phyloP scores from a whole-genome alignment of 1,140 invertebrate genomes.

The Tetragonula clypearis region DNA sequence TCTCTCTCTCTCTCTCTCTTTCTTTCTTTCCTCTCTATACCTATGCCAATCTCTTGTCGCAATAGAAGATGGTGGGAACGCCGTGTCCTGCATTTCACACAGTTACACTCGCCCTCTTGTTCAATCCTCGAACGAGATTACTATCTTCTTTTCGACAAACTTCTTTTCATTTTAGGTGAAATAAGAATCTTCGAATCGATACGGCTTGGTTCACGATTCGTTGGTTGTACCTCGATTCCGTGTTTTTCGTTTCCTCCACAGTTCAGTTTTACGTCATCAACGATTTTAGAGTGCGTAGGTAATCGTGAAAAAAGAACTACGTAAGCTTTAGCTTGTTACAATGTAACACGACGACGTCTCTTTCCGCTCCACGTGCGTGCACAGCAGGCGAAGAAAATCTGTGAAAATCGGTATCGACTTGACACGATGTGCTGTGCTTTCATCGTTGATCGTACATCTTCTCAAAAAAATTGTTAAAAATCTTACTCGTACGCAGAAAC shows the following conservation, averaged over 20 bases:
- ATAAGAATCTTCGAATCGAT: neutral
- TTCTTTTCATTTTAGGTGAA: neutral
- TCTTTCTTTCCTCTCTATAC: neutral
- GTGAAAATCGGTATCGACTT: neutral
- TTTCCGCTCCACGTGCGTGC: neutral
- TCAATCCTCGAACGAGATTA: neutral
- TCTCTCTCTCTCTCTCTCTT: too few relatives aligned
- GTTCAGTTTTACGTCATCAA: slow-evolving; percentile 45
- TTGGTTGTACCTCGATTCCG: neutral
- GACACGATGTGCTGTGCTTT: too few relatives aligned
- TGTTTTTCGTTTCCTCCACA: neutral
- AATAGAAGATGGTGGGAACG: slow-evolving; percentile 63
- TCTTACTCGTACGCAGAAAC: too few relatives aligned
- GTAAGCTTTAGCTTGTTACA: neutral
- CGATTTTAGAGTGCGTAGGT: slow-evolving; percentile 39
- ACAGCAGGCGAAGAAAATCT: neutral
- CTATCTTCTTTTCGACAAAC: neutral
- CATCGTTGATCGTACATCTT: too few relatives aligned
- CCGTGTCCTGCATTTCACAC: slow-evolving; percentile 56
- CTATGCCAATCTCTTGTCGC: slow-evolving; percentile 13
- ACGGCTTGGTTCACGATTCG: neutral
- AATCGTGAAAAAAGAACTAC: neutral
- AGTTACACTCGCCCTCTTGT: neutral
- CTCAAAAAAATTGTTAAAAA: too few relatives aligned
- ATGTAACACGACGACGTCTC: neutral